Evolutionary conservation across 2,113 vertebrate genomes (phyloP).

Genomic region (Austrofundulus limnaeus): DNA sequence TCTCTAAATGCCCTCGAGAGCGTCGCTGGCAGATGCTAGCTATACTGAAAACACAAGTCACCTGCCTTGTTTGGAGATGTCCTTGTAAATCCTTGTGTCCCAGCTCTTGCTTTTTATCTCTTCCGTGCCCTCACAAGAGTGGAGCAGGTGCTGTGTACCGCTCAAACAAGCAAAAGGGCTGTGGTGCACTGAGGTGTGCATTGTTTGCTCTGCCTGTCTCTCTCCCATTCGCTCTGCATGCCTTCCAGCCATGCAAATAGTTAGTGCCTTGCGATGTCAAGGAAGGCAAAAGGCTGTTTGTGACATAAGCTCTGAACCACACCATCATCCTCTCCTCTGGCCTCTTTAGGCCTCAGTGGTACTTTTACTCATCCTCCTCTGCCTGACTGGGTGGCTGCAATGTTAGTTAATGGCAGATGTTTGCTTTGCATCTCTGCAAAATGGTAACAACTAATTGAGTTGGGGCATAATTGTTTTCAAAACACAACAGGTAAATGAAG

Average conservation of each 20-base stretch:
- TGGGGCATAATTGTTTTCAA: not conserved
- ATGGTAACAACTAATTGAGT: not conserved
- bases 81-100: conserved; percentile 39
- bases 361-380: conserved; percentile 7
- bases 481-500: not conserved
- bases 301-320: conserved; percentile 50
- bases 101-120: conserved; percentile 34
- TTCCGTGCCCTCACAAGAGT: conserved; percentile 27
- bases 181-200: conserved; percentile 24
- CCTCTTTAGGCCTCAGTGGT: conserved; percentile 13
- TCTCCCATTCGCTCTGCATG: conserved; percentile 9
- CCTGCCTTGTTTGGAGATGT: conserved; percentile 40
- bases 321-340: not conserved
- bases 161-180: conserved; percentile 45
- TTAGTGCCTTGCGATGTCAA: conserved; percentile 36
- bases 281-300: conserved; percentile 57
- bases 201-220: conserved; percentile 42
- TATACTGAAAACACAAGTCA: conserved; percentile 16
- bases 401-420: conserved; percentile 22
- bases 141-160: conserved; percentile 46
- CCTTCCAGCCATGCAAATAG: conserved; percentile 57
- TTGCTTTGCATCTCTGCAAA: conserved; percentile 9
- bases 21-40: conserved; percentile 25
- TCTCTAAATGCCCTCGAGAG: conserved; percentile 42
- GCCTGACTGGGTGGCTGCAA: conserved; percentile 11